Percentiles rank a stretch among this genome's conserved stretches.
phyloP scores from a whole-genome alignment of 2,888 invertebrate species.

The Cataglyphis albicans region DNA sequence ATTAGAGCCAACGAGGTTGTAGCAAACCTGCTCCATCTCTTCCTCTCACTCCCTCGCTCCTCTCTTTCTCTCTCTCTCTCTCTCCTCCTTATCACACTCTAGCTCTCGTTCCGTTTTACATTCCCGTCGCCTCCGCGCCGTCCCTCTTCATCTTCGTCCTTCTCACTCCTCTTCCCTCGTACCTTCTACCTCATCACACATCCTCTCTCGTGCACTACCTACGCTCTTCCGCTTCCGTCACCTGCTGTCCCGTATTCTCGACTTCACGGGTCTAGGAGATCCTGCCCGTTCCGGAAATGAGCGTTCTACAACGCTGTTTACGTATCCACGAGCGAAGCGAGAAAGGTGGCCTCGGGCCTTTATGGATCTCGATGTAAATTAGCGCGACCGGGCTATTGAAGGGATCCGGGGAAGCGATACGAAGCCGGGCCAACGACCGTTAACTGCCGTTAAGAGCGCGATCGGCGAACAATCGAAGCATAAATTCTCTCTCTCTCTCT shows the following conservation, averaged over 20 bases:
- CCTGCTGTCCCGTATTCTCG: constrained; percentile 3
- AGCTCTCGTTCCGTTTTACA: constrained; percentile 51
- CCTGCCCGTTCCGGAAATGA: constrained; percentile 48
- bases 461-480: constrained; percentile 17
- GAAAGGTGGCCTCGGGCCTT: constrained; percentile 62
- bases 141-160: constrained; percentile 44
- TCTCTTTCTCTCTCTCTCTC: constrained; percentile 59
- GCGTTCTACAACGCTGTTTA: constrained; percentile 75
- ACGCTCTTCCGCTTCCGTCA: constrained; percentile 16
- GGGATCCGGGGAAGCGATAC: background rate
- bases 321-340: constrained; percentile 61
- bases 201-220: background rate
- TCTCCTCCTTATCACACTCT: constrained; percentile 59
- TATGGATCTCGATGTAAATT: constrained; percentile 72
- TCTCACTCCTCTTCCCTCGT: background rate
- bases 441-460: constrained; percentile 20
- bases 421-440: constrained; percentile 39
- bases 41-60: constrained; percentile 49
- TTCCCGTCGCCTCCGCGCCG: constrained; percentile 44
- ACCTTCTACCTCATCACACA: background rate
- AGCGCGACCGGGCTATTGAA: constrained; percentile 11
- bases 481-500: too few relatives aligned
- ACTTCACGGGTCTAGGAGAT: constrained; percentile 1
- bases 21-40: constrained; percentile 68
- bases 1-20: constrained; percentile 84